Conservation (phyloP, 2,888 invertebrate genomes). For the Latrodectus hesperus region DNA sequence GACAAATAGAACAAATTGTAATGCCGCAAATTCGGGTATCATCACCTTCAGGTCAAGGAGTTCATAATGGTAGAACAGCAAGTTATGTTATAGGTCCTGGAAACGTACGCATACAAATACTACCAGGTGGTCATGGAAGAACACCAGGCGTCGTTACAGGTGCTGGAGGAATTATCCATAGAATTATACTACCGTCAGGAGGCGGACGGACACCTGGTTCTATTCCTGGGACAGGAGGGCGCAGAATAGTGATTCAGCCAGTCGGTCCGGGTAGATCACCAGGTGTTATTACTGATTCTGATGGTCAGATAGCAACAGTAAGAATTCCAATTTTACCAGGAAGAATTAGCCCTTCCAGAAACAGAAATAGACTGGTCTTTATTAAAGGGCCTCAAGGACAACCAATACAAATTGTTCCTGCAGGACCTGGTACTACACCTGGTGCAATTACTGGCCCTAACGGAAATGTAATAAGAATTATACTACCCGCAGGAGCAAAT, state of each 20-base stretch:
- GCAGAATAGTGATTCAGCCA: not conserved
- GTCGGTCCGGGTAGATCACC: not conserved
- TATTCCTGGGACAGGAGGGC: not conserved
- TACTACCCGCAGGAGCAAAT: not conserved
- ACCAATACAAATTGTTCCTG: slow-evolving; percentile 16
- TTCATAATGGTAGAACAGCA: not conserved
- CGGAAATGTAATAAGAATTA: slow-evolving; percentile 9
- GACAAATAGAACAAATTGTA: slow-evolving; percentile 4
- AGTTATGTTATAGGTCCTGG: not conserved
- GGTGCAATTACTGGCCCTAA: slow-evolving; percentile 21
- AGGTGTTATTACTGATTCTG: slow-evolving; percentile 4
- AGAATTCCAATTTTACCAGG: slow-evolving; percentile 3
- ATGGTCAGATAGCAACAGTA: slow-evolving; percentile 1
- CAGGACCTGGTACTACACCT: slow-evolving; percentile 37
- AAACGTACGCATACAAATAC: not conserved
- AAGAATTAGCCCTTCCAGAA: not conserved
- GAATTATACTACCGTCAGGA: not conserved
- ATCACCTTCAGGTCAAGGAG: not conserved
- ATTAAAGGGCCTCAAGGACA: slow-evolving; percentile 15
- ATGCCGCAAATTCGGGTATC: not conserved
- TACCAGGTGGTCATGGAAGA: not conserved
- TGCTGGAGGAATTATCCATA: not conserved
- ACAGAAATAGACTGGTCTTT: not conserved
- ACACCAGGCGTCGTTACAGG: not conserved
- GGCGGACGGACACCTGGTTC: slow-evolving; percentile 19